Evolutionary conservation across 2,797 vertebrate species (phyloP), one percentile per base, ranked within the genome.

Genomic region (Delichon dasypus): DNA sequence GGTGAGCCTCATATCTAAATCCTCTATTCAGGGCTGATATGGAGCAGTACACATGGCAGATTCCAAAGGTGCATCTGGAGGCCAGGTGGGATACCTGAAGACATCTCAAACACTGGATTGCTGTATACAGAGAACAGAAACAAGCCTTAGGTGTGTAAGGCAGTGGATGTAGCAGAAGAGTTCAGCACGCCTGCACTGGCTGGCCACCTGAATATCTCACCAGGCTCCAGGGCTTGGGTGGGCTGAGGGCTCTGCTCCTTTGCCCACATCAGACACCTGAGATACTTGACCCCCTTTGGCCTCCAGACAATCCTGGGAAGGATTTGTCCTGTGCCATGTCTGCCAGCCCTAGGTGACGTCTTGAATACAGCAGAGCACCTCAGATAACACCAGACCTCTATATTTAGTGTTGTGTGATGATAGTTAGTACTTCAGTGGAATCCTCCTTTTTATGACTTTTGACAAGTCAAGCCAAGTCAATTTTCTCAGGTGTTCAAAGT

Each of bases 121-220:
- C 23, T 55, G 17, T n/a, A 29, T 19, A 47, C 34, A 73, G 47
- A 32, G 9, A 48, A 50, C 13, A 85, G n/a, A 66, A 82, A 71
- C 5, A 62, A 79, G 12, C 5, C 42, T 40, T 30, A 36, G 3
- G 12, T 40, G 61, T 65, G 21, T 26, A 61, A 34, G 16, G 34
- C 47, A 70, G 27, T 13, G 29, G 34, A 57, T 12, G 11, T 8
- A 55, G 34, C 25, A 85, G 40, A 17, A 20, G 5, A 53, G n/a
- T 8, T 65, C 70, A 53, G 21, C 27, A 47, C 2, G 12, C 10
- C 14, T 55, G 32, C 1, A 1, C 32, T 5, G 15, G 3, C 0
- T 71, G 57, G 18, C 1, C 54, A 26, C 14, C 4, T 34, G 40
- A 82, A 20, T 12, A 42, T 29, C 36, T 67, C 2, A 0, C 7